Base-by-base conservation (phyloP, 2,888 invertebrate genomes). In the Epiblema foenella region DNA sequence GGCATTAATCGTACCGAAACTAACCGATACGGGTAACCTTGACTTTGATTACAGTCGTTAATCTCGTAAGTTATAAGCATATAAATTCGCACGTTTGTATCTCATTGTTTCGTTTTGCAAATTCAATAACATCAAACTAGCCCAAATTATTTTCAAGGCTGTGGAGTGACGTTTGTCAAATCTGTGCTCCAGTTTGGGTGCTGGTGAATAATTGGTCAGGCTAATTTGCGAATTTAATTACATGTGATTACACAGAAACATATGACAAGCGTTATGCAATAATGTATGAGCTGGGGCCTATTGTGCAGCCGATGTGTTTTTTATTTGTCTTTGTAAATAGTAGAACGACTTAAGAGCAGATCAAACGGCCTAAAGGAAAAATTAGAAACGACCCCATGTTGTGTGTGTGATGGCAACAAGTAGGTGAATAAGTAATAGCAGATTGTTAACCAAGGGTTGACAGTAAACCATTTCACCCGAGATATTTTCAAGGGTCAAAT, bases 201-300 rank as follows among this genome's bases (percentile, higher is more conserved):
- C 71, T 39, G 60, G 46, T 65, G 67, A 67, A 56, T 67, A 57
- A 71, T 66, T 62, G 70, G 66, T 54, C 59, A 46, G 37, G 60
- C 58, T 66, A 20, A 70, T 67, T 71, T 67, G 71, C 67, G 71
- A 71, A 67, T 59, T 71, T 66, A 66, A 71, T 66, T 67, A 51
- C 56, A 39, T 24, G 49, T 60, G 67, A 46, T 62, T 57, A 54
- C 20, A 39, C 15, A 64, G 63, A 37, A 52, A 71, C 37, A 37
- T 62, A 52, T 54, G 57, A 37, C 54, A 54, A 54, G 42, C 20
- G 59, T 67, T 60, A 37, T 11, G 70, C 60, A 70, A 70, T 66
- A 15, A 67, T 56, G 33, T 56, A 70, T 67, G 46, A 56, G 18
- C 24, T 62, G n/a, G n/a, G n/a, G n/a, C n/a, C n/a, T n/a, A 66